phyloP scores from a whole-genome alignment of 2,113 vertebrate species.

The Nothobranchius kuhntae region DNA sequence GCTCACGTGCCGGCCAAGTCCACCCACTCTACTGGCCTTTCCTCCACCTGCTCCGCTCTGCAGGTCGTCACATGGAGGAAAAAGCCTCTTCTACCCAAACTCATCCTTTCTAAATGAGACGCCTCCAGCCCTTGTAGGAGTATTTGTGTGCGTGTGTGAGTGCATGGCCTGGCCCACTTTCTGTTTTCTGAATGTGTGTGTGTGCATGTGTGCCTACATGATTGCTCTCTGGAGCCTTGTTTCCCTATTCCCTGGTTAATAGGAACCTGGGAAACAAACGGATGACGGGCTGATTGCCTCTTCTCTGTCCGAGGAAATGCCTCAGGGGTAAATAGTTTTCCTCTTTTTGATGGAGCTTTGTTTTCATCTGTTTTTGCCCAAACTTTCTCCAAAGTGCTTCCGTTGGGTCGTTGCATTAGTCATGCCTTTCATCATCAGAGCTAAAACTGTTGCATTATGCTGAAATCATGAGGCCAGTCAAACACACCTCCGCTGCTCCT shows the following conservation, averaged over 20 bases:
- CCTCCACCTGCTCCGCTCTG: conserved; percentile 55
- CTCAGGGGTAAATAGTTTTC: conserved; percentile 42
- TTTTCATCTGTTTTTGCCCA: conserved; percentile 26
- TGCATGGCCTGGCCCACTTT: too few species aligned
- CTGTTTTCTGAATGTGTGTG: conserved; percentile 4
- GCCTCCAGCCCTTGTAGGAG: too few species aligned
- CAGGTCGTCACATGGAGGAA: conserved; percentile 46
- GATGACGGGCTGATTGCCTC: conserved; percentile 53
- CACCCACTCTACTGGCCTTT: conserved; percentile 45
- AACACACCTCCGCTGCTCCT: conserved; percentile 34
- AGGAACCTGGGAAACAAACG: conserved; percentile 46
- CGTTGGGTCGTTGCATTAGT: conserved; percentile 26
- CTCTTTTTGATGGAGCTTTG: neutral
- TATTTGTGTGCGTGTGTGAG: too few species aligned
- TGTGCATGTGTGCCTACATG: conserved; percentile 31
- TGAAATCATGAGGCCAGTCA: conserved; percentile 33
- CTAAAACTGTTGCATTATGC: conserved; percentile 17
- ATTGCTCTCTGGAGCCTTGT: conserved; percentile 37
- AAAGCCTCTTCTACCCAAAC: conserved; percentile 28
- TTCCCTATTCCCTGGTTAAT: conserved; percentile 55
- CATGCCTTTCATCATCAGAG: conserved; percentile 21
- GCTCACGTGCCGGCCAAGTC: conserved; percentile 53
- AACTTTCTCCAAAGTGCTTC: conserved; percentile 33
- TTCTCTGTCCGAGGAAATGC: conserved; percentile 39
- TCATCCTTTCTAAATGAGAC: conserved; percentile 7